Percentiles rank a stretch among this genome's conserved stretches.
phyloP scores from a whole-genome alignment of 1,140 invertebrate species.

The Drosophila tsacasi region DNA sequence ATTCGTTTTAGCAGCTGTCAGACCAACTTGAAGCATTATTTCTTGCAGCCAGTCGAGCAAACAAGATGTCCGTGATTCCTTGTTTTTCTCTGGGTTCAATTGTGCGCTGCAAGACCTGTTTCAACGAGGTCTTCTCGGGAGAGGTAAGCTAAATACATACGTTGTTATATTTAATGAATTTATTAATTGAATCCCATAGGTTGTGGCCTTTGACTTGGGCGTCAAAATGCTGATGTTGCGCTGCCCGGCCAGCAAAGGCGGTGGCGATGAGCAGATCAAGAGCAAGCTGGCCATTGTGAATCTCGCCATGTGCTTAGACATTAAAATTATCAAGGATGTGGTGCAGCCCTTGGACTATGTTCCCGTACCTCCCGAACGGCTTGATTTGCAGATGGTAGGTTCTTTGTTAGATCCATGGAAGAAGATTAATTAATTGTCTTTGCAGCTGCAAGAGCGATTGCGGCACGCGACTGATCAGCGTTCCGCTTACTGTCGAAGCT shows the following conservation, averaged over 20 bases:
- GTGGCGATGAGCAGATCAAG: slow-evolving; percentile 11
- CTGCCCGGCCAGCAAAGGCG: slow-evolving; percentile 15
- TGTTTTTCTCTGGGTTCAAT: slow-evolving; percentile 33
- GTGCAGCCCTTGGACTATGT: neutral
- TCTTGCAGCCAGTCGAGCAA: neutral
- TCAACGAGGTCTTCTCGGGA: slow-evolving; percentile 41
- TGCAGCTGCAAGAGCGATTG: slow-evolving; percentile 49
- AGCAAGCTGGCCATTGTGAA: slow-evolving; percentile 31
- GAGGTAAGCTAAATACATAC: slow-evolving; percentile 18
- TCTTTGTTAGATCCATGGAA: neutral
- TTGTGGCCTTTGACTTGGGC: slow-evolving; percentile 24
- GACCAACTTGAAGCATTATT: neutral
- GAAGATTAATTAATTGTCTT: neutral
- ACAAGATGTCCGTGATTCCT: slow-evolving; percentile 22
- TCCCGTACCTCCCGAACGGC: neutral
- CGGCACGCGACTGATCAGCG: slow-evolving; percentile 22
- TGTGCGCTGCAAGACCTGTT: slow-evolving; percentile 51
- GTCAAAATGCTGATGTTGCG: slow-evolving; percentile 53
- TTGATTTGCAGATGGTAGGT: slow-evolving; percentile 35
- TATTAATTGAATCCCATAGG: neutral
- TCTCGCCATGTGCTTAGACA: slow-evolving; percentile 38
- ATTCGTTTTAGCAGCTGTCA: too few relatives aligned
- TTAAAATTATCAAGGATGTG: slow-evolving; percentile 50
- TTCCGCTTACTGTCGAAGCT: neutral
- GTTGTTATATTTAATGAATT: neutral